Evolutionary conservation across 2,888 invertebrate species (phyloP).

Genomic region (Cetonia aurata): DNA sequence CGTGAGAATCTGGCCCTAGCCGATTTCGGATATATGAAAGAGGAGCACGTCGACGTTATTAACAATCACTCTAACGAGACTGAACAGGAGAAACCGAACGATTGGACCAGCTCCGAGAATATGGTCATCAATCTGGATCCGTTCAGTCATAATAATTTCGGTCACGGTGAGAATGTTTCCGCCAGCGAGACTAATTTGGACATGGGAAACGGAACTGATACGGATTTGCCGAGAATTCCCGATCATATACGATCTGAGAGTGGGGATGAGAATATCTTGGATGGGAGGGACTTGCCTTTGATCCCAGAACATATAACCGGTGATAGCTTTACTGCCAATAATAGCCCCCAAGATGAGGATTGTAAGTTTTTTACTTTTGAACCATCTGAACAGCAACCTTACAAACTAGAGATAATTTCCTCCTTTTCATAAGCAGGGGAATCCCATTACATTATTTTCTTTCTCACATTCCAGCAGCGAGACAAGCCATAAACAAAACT

Average conservation of each 20-base stretch:
- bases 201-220: constrained; percentile 51
- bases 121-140: constrained; percentile 75
- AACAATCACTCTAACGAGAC: constrained; percentile 45
- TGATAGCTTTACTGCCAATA: constrained; percentile 54
- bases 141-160: constrained; percentile 66
- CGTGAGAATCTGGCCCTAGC: constrained; percentile 58
- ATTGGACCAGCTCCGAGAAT: constrained; percentile 64
- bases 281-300: constrained; percentile 52
- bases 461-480: no score
- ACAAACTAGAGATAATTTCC: no score
- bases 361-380: no score
- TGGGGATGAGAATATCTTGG: constrained; percentile 38
- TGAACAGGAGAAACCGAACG: constrained; percentile 52
- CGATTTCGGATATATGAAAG: constrained; percentile 55
- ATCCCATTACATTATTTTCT: no score
- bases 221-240: constrained; percentile 68
- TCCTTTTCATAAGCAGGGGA: no score
- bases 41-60: constrained; percentile 43
- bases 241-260: constrained; percentile 65
- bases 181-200: constrained; percentile 52
- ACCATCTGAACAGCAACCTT: no score
- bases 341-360: not conserved
- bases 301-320: constrained; percentile 61
- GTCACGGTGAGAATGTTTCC: constrained; percentile 45
- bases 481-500: no score